A percentile compares a stretch with the other conserved stretches of the same genome.
These are phyloP conservation scores for Danio tinwini DNA, from an alignment of 2,797 vertebrate genomes.

Conservation along the genomic window DNA sequence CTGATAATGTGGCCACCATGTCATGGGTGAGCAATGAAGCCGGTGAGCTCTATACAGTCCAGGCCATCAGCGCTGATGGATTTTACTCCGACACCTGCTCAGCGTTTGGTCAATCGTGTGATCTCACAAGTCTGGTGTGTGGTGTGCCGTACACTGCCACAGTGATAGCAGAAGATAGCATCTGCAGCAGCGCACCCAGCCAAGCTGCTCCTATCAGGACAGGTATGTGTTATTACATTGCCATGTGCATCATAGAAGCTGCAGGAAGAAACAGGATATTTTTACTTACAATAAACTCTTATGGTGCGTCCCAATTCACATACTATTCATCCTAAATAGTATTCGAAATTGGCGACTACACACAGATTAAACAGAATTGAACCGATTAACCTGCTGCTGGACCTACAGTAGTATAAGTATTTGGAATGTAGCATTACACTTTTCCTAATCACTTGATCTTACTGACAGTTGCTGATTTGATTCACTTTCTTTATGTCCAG, in stretches of 20 bases:
- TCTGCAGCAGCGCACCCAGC: slow-evolving; percentile 73
- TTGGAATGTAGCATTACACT: background rate
- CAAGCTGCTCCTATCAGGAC: slow-evolving; percentile 70
- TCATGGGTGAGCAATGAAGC: slow-evolving; percentile 70
- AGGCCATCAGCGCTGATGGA: slow-evolving; percentile 62
- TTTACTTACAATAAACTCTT: background rate
- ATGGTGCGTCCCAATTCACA: too few relatives aligned
- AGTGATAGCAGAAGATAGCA: slow-evolving; percentile 70
- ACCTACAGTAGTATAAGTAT: too few relatives aligned
- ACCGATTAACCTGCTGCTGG: too few relatives aligned
- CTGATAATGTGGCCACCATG: slow-evolving; percentile 71
- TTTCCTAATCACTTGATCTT: background rate
- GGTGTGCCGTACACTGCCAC: slow-evolving; percentile 73
- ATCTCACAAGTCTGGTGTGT: slow-evolving; percentile 73
- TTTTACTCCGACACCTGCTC: slow-evolving; percentile 62
- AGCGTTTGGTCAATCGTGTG: slow-evolving; percentile 61
- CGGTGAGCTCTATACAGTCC: slow-evolving; percentile 72
- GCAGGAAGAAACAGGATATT: background rate
- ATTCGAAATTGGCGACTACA: too few relatives aligned
- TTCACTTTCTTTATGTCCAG: slow-evolving; percentile 60
- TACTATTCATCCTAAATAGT: too few relatives aligned
- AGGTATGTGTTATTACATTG: slow-evolving; percentile 63
- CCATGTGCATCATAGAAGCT: background rate
- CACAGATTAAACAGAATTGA: too few relatives aligned
- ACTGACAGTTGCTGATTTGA: background rate